Conservation (phyloP, 2,888 invertebrate species). For the Branchellion lobata region DNA sequence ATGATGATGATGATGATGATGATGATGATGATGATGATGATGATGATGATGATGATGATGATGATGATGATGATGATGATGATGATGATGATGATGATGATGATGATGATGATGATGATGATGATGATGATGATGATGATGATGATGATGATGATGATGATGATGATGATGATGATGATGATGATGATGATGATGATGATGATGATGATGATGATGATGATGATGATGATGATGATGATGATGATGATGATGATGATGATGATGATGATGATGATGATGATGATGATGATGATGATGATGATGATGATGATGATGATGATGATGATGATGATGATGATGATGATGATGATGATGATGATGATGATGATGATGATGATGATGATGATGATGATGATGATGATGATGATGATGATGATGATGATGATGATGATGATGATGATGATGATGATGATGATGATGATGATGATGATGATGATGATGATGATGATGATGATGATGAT, state of each 20-base stretch:
- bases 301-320: slow-evolving; percentile 26
- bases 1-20: too few species aligned
- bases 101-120: slow-evolving; percentile 47
- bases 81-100: too few species aligned
- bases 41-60: too few species aligned
- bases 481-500: slow-evolving; percentile 33
- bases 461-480: slow-evolving; percentile 6
- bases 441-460: slow-evolving; percentile 31
- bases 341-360: not conserved
- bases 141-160: slow-evolving; percentile 49
- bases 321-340: slow-evolving; percentile 24
- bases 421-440: slow-evolving; percentile 34
- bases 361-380: not conserved
- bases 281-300: slow-evolving; percentile 4
- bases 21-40: too few species aligned
- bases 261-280: slow-evolving; percentile 13
- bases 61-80: too few species aligned
- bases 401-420: slow-evolving; percentile 25
- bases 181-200: slow-evolving; percentile 9
- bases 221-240: slow-evolving; percentile 18
- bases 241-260: slow-evolving; percentile 21
- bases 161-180: slow-evolving; percentile 41
- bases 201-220: slow-evolving; percentile 33
- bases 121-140: slow-evolving; percentile 48
- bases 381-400: not conserved